Percentiles rank a stretch among this genome's conserved stretches.
Conservation (phyloP, 2,888 invertebrate species). For the Trichogramma evanescens region DNA sequence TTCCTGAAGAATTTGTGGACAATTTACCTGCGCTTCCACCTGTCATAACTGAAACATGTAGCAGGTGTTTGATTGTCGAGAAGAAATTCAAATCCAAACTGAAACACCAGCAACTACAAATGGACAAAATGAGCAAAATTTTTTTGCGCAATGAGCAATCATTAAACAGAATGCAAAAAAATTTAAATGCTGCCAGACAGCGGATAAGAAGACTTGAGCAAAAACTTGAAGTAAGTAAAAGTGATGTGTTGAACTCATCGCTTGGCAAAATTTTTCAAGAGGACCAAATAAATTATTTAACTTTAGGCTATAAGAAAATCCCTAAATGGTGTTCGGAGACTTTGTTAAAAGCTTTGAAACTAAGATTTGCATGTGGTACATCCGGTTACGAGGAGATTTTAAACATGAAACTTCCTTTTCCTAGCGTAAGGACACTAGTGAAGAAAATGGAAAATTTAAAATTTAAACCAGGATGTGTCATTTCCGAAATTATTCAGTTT, state of each 20-base stretch:
- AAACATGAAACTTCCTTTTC: slow-evolving; percentile 17
- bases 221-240: neutral
- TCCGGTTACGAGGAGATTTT: slow-evolving; percentile 21
- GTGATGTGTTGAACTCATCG: neutral
- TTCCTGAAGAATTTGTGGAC: no score
- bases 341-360: slow-evolving; percentile 11
- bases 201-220: neutral
- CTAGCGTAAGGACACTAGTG: slow-evolving; percentile 18
- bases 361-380: slow-evolving; percentile 20
- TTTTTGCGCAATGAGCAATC: neutral
- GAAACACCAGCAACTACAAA: no score
- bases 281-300: slow-evolving; percentile 4
- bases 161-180: neutral
- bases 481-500: slow-evolving; percentile 9
- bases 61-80: no score
- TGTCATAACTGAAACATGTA: no score
- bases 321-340: slow-evolving; percentile 16
- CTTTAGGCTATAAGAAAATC: neutral
- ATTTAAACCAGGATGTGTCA: slow-evolving; percentile 9
- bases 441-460: slow-evolving; percentile 18
- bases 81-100: no score
- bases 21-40: no score
- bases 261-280: neutral
- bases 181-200: neutral
- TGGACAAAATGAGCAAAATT: neutral